Evolutionary conservation across 1,140 invertebrate species (phyloP).

Genomic region (Caenorhabditis brenneri): DNA sequence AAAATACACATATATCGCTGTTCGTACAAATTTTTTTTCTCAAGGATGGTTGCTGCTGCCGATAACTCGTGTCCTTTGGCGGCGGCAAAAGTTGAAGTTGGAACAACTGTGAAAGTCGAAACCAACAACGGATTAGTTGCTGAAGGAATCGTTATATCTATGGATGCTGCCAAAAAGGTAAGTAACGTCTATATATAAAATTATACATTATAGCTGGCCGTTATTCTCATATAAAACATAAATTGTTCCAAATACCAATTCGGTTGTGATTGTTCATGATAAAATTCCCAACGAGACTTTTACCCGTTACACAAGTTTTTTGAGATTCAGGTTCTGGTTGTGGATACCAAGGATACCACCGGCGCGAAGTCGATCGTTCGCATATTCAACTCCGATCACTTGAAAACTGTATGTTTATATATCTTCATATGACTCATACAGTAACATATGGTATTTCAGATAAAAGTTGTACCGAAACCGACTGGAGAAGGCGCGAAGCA

Average conservation of each 20-base stretch:
- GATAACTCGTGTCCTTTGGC: background rate
- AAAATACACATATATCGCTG: background rate
- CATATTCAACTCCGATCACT: conserved; percentile 38
- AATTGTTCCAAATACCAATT: too few species aligned
- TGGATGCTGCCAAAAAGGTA: conserved; percentile 47
- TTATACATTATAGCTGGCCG: too few species aligned
- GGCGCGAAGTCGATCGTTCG: conserved; percentile 33
- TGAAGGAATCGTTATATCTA: conserved; percentile 50
- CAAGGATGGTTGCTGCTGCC: conserved; percentile 9
- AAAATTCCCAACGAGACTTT: too few species aligned
- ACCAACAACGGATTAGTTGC: conserved; percentile 14
- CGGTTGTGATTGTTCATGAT: too few species aligned
- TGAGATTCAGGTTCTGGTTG: conserved; percentile 43
- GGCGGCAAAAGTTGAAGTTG: background rate
- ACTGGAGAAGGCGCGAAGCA: background rate
- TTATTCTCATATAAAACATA: too few species aligned
- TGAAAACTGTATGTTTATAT: conserved; percentile 3
- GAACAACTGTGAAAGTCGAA: conserved; percentile 50
- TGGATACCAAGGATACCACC: conserved; percentile 47
- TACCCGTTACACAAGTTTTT: too few species aligned
- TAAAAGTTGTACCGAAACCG: background rate
- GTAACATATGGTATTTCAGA: background rate
- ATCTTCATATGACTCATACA: background rate
- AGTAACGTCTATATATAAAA: too few species aligned
- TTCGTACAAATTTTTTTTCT: background rate